Evolutionary conservation across 2,888 invertebrate genomes (phyloP), one percentile per base, ranked within the genome.

Genomic region (Malacosoma neustria): DNA sequence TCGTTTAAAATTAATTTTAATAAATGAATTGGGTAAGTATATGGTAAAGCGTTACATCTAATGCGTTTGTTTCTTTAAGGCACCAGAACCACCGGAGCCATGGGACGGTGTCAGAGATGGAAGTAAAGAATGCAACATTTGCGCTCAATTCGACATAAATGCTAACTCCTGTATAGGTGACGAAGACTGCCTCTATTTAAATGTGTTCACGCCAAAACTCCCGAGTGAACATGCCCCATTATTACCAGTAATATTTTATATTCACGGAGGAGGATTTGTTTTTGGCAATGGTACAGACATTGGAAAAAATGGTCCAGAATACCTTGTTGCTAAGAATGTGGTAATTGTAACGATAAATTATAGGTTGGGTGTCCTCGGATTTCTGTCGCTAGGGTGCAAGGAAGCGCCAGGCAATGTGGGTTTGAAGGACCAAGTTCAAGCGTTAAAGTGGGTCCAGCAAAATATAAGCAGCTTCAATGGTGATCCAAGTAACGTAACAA

Each of bases 171-270:
- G 87, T 12, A 70, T 86, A 32, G 89, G 89, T 12, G 75, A 80
- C 46, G 89, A 90, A 55, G 90, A 90, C 57, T 93, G 92, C 45
- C 74, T 93, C 4, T 91, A 89, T 50, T 61, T 93, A 13, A 93
- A 93, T 60, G 89, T 93, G 0, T 92, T 89, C 55, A 88, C 90
- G 11, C 90, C 90, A 1, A 75, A 61, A 41, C 52, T 88, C 43
- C 70, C 72, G 1, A 34, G 54, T 5, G 40, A 46, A 13, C 47
- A 43, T 7, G 32, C 41, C 4, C 14, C 43, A 7, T 45, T 47
- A 3, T 43, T 72, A 4, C 81, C 87, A 2, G 85, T 87, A 0
- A 86, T 87, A 85, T 72, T 86, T 1, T 85, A 69, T 42, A 49
- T 81, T 5, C 87, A 87, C 42, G 86, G 86, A 12, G 87, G 87